phyloP scores from a whole-genome alignment of 1,140 invertebrate species.

The Pygmarrhopalites habei region DNA sequence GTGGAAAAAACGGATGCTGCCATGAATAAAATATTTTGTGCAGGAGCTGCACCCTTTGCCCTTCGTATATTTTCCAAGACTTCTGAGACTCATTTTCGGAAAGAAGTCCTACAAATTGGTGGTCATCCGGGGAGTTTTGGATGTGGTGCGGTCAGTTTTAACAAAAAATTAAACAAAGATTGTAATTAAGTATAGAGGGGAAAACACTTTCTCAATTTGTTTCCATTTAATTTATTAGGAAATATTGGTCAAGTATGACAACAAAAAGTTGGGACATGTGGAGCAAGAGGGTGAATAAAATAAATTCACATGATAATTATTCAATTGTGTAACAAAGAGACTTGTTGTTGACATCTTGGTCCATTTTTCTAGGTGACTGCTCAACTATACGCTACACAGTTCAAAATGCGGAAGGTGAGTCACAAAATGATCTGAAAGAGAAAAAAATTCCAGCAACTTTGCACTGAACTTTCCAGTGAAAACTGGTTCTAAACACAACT shows the following conservation, averaged over 20 bases:
- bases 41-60: neutral
- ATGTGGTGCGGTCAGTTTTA: neutral
- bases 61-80: neutral
- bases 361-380: no score
- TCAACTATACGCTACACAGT: slow-evolving; percentile 7
- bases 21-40: slow-evolving; percentile 8
- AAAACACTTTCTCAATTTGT: neutral
- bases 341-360: no score
- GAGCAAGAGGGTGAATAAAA: slow-evolving; percentile 7
- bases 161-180: no score
- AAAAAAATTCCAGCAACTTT: no score
- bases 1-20: slow-evolving; percentile 3
- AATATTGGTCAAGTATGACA: neutral
- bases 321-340: no score
- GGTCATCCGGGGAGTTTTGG: slow-evolving; percentile 8
- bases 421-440: no score
- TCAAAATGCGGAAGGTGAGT: slow-evolving; percentile 4
- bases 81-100: neutral
- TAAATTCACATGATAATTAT: no score
- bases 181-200: no score
- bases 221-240: neutral
- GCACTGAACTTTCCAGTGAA: no score
- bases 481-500: no score
- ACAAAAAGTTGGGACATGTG: slow-evolving; percentile 1
- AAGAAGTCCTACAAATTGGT: slow-evolving; percentile 1